A percentile compares a stretch with the other conserved stretches of the same genome.
These are phyloP conservation scores for Nematolebias whitei DNA, from an alignment of 2,113 vertebrate genomes.

Conservation along the genomic window DNA sequence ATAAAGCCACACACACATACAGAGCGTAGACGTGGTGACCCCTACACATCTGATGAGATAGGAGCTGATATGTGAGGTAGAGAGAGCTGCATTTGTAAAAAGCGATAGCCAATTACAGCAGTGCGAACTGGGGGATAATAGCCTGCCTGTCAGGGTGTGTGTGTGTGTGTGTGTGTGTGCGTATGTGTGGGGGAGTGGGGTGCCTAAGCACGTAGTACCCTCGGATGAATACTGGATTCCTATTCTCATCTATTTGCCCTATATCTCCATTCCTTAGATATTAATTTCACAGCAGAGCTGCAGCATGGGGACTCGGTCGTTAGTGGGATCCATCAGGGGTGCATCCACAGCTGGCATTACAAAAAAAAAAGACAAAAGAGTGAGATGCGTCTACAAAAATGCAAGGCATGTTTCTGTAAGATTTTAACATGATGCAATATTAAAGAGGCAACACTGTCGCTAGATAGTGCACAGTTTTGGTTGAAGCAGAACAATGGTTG, in stretches of 20 bases:
- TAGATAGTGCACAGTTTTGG: slow-evolving; percentile 1
- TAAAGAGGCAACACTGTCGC: neutral
- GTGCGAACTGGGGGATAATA: slow-evolving; percentile 85
- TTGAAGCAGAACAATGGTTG: slow-evolving; percentile 18
- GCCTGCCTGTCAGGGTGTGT: slow-evolving; percentile 77
- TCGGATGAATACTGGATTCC: slow-evolving; percentile 77
- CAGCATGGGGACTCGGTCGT: slow-evolving; percentile 67
- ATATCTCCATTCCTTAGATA: slow-evolving; percentile 82
- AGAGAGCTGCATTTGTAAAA: slow-evolving; percentile 84
- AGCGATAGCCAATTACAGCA: slow-evolving; percentile 85
- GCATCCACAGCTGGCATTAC: slow-evolving; percentile 60
- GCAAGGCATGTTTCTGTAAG: slow-evolving; percentile 54
- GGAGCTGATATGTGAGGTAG: slow-evolving; percentile 78
- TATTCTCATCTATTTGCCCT: slow-evolving; percentile 88
- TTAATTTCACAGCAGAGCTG: slow-evolving; percentile 84
- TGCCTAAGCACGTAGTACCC: slow-evolving; percentile 64
- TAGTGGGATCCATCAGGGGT: slow-evolving; percentile 79
- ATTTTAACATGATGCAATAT: slow-evolving; percentile 50
- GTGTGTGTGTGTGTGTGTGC: slow-evolving; percentile 56
- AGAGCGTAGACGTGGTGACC: slow-evolving; percentile 68
- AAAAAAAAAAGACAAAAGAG: slow-evolving; percentile 48
- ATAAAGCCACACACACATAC: slow-evolving; percentile 42
- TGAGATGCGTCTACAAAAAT: slow-evolving; percentile 45
- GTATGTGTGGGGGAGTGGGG: slow-evolving; percentile 49
- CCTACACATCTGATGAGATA: slow-evolving; percentile 77